Conservation (phyloP, 1,140 invertebrate species). For the Diachasma alloeum region DNA sequence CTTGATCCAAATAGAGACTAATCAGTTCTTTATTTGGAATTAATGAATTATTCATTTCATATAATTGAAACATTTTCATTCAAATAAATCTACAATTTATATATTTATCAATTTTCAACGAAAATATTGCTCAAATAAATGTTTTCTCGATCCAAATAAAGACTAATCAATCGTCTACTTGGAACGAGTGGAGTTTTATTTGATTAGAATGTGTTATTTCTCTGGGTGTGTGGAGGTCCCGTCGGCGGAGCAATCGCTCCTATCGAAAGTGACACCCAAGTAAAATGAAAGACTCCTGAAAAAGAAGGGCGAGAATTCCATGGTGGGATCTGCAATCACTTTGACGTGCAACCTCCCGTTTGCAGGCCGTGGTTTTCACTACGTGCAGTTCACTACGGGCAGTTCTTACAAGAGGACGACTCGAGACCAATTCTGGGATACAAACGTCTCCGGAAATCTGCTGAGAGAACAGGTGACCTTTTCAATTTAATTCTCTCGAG, state of each 20-base stretch:
- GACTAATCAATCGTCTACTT: too few relatives aligned
- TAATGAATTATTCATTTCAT: too few relatives aligned
- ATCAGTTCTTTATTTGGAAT: too few relatives aligned
- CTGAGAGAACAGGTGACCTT: neutral
- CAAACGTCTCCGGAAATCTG: neutral
- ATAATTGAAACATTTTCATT: too few relatives aligned
- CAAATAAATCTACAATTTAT: too few relatives aligned
- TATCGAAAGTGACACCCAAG: neutral
- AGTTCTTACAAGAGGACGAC: neutral
- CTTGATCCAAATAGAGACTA: too few relatives aligned
- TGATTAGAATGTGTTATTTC: too few relatives aligned
- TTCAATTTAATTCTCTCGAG: neutral
- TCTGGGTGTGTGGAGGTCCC: too few relatives aligned
- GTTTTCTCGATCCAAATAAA: too few relatives aligned
- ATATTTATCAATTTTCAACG: too few relatives aligned
- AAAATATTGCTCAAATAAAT: too few relatives aligned
- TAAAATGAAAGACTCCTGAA: neutral
- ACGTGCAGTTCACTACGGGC: neutral
- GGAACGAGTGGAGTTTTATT: too few relatives aligned
- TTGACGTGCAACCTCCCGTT: neutral
- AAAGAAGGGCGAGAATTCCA: neutral
- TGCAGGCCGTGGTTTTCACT: neutral
- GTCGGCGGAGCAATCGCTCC: neutral
- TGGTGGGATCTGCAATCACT: conserved; percentile 7
- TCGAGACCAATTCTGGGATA: conserved; percentile 27